Evolutionary conservation across 2,888 invertebrate species (phyloP).

Genomic region (Toxonevra muliebris): DNA sequence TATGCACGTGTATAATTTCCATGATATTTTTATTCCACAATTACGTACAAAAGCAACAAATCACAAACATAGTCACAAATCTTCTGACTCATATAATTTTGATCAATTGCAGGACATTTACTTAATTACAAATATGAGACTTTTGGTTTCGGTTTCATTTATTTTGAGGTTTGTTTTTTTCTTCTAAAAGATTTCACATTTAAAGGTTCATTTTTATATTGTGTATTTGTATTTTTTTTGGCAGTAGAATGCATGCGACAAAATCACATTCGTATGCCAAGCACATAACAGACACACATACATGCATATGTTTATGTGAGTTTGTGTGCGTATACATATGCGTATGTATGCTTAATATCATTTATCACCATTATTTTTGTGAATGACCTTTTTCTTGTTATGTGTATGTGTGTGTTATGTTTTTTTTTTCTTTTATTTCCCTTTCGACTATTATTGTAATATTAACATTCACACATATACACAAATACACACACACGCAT

Average conservation of each 20-base stretch:
- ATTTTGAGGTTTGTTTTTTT: not conserved
- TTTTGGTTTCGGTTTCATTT: not conserved
- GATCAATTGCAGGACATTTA: conserved; percentile 13
- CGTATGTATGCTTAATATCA: conserved; percentile 2
- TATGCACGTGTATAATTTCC: too few species aligned
- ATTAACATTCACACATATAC: conserved; percentile 27
- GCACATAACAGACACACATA: not conserved
- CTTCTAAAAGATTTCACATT: not conserved
- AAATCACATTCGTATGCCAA: conserved; percentile 1
- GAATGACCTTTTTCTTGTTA: conserved; percentile 19
- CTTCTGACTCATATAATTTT: not conserved
- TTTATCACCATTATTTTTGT: conserved; percentile 34
- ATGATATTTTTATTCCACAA: too few species aligned
- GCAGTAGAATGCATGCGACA: not conserved
- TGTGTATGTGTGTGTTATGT: conserved; percentile 25
- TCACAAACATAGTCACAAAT: too few species aligned
- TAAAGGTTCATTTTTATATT: not conserved
- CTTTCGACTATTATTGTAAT: conserved; percentile 43
- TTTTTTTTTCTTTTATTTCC: conserved; percentile 20
- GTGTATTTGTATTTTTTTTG: not conserved
- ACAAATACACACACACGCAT: conserved; percentile 20
- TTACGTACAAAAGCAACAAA: too few species aligned
- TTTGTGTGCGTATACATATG: not conserved
- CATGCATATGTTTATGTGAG: not conserved
- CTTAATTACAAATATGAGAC: conserved; percentile 10